Base-by-base conservation (phyloP, 2,888 invertebrate species). In the Tromatobia lineatoria region DNA sequence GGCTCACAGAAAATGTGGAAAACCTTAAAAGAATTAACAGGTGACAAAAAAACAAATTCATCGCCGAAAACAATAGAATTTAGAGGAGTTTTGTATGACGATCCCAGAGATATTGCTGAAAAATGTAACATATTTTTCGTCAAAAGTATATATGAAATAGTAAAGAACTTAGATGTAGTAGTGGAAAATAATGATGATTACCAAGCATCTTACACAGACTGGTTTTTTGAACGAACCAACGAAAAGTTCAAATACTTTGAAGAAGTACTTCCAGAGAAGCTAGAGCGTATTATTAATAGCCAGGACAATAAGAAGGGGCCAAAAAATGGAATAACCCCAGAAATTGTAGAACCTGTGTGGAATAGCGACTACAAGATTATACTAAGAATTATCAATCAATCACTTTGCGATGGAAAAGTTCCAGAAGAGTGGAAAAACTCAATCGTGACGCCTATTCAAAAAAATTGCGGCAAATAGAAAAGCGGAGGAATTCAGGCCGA, bases 391-490 rank as follows among this genome's bases (percentile, higher is more conserved):
- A 25, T 83, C 29, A 83, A 79, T n/a, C 57, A 20, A 70, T 82
- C 76, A n/a, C 38, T 82, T 42, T 54, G 70, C 18, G 76, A 76
- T 54, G 81, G 81, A 29, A 20, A 38, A 7, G 57, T 70, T 6
- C 74, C 74, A n/a, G 50, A 74, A 18, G 38, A 8, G 7, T 80
- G 66, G 47, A 73, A 73, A 66, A 75, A 50, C 0, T 75, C 80
- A 3, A 82, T 57, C 18, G 75, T 85, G 15, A 38, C 18, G 25
- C 82, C 82, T 10, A 85, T 85, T 45, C 82, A 70, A 3, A 85
- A 85, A 76, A 61, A 83, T 25, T 45, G n/a, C 20, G 76, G 75
- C n/a, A 42, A 80, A 76, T 11, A 59, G 15, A 61, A 85, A 82
- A 70, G 47, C 52, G 10, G 85, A 85, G 64, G 67, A 77, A 1